Evolutionary conservation across 2,888 invertebrate genomes (phyloP).

Genomic region (Celastrina argiolus): DNA sequence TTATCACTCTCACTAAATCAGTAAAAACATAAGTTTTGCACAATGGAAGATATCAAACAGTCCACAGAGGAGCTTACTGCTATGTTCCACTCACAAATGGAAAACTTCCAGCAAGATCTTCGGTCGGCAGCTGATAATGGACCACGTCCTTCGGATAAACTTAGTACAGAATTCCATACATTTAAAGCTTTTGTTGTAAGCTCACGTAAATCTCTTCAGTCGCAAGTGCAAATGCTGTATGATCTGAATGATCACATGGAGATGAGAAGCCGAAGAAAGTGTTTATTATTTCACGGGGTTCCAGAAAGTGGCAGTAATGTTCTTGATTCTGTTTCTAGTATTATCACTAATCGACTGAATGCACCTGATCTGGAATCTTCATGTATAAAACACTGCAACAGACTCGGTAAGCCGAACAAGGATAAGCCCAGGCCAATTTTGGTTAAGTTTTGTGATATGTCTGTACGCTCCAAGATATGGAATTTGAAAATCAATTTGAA

Average conservation of each 20-base stretch:
- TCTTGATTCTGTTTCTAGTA: too few species aligned
- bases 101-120: not conserved
- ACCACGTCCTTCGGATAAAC: not conserved
- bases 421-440: too few species aligned
- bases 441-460: too few species aligned
- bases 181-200: conserved; percentile 26
- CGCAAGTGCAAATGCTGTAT: conserved; percentile 24
- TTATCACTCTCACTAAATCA: not conserved
- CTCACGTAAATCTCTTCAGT: conserved; percentile 22
- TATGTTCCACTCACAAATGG: not conserved
- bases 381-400: too few species aligned
- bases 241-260: conserved; percentile 24
- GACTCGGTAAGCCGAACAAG: too few species aligned
- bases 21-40: not conserved
- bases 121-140: not conserved
- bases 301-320: too few species aligned
- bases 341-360: too few species aligned
- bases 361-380: too few species aligned
- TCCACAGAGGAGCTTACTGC: not conserved
- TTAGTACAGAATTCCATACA: conserved; percentile 14
- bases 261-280: conserved; percentile 29
- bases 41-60: not conserved
- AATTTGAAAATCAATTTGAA: too few species aligned
- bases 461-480: too few species aligned
- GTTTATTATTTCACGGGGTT: conserved; percentile 29